Evolutionary conservation across 2,113 vertebrate species (phyloP), one percentile per base, ranked within the genome.

Genomic region (Oryzias woworae): DNA sequence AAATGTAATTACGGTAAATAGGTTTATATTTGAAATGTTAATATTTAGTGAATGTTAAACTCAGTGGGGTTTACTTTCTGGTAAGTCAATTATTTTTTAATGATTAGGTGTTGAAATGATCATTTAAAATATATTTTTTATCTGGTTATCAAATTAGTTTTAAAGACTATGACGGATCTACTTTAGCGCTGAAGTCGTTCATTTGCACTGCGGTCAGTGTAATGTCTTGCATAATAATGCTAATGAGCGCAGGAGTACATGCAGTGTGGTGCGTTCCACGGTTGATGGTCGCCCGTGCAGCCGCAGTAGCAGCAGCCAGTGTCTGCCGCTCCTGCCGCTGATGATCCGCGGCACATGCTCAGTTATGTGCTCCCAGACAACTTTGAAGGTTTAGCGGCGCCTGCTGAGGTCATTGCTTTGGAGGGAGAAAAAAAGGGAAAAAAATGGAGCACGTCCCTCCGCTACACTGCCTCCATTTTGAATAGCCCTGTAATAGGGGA

Each of bases 401-500:
- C 94, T 96, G 94, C 95, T 96, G 95, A 98, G 96, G 96, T 98
- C 96, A 98, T 80, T 92, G 95, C 95, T 64, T 83, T 69, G 69
- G 61, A 22, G 58, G 77, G 31, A 45, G 24, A 17, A 12, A 43
- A n/a, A 16, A 23, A 2, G 18, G 53, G 83, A 70, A 68, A 79
- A 64, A 61, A 54, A 66, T 14, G 75, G 85, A 91, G 92, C 91
- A 88, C 90, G 94, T 78, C 94, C 87, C 94, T 95, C 92, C 81
- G 53, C 94, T 94, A 93, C 82, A 75, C 92, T 94, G 95, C 96
- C 97, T 96, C 97, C 97, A 99, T 99, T 97, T 99, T 99, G 97
- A 95, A 94, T 85, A 92, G 92, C 87, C 90, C 89, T 89, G 94
- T 93, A 93, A 93, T 91, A 89, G 92, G 88, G 91, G 86, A 91